Conservation (phyloP, 92 coral and sea anemone species). For the Umimayanthus chanpuru region DNA sequence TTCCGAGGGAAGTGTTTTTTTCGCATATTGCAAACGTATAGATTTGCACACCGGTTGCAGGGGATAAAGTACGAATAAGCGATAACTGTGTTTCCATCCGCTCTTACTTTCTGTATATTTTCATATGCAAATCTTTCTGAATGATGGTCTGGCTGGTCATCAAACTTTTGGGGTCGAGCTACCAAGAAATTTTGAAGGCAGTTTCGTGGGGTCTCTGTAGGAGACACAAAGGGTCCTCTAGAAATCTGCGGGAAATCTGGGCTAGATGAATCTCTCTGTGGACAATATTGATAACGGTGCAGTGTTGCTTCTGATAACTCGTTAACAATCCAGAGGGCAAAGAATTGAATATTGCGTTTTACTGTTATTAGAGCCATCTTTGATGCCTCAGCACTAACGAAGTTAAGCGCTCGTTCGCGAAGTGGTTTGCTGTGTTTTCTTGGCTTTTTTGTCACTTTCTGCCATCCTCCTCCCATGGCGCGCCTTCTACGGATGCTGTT, state of each 20-base stretch:
- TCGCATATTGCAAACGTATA: not conserved
- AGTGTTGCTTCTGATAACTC: not conserved
- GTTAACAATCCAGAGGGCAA: not conserved
- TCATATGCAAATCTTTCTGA: not conserved
- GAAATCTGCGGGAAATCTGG: not conserved
- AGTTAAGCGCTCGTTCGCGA: not conserved
- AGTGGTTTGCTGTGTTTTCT: not conserved
- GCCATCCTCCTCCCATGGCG: not conserved
- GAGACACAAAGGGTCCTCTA: not conserved
- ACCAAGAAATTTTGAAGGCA: not conserved
- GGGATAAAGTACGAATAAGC: not conserved
- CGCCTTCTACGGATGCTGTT: not conserved
- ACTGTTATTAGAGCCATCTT: not conserved
- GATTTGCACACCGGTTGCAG: not conserved
- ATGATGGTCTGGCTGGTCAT: not conserved
- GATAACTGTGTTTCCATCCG: not conserved
- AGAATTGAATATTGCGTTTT: not conserved
- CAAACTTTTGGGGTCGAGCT: not conserved
- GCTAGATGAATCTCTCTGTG: not conserved
- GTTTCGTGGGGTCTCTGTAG: not conserved
- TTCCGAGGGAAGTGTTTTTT: not conserved
- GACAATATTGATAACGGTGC: not conserved
- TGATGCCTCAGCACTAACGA: not conserved
- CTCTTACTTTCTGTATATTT: too few species aligned
- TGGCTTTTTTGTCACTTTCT: too few species aligned